Evolutionary conservation across 2,797 vertebrate genomes (phyloP).

Genomic region (Coracias cyanogaster): DNA sequence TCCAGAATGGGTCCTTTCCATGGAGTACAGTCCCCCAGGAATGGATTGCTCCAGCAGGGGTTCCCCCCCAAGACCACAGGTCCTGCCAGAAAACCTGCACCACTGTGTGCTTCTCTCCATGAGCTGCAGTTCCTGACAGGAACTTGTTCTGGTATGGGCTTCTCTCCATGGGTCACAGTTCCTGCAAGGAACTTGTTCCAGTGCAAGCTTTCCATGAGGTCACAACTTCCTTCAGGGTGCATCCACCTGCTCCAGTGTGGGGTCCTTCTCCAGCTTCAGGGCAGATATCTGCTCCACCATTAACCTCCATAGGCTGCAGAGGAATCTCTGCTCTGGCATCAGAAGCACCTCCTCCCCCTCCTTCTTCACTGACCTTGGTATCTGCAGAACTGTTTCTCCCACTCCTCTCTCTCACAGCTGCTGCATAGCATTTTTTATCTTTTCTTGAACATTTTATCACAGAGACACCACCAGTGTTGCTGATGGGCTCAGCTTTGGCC

Average conservation of each 20-base stretch:
- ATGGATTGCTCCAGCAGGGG: background rate
- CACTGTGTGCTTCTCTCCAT: background rate
- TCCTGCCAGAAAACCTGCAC: background rate
- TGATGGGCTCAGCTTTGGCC: background rate
- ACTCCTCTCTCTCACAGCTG: background rate
- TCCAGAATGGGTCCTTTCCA: background rate
- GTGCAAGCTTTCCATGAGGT: rapidly evolving
- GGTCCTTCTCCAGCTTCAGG: background rate
- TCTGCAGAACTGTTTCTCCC: background rate
- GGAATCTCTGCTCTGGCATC: rapidly evolving
- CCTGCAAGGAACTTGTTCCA: background rate
- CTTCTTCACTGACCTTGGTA: background rate
- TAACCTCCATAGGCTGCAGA: background rate
- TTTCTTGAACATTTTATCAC: background rate
- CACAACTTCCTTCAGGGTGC: background rate
- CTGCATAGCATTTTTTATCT: background rate
- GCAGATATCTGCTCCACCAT: background rate
- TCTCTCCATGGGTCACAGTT: background rate
- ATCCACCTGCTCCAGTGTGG: rapidly evolving
- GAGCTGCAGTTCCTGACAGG: background rate
- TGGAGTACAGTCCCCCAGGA: rapidly evolving
- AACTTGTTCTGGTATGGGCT: rapidly evolving
- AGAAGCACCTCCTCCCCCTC: background rate
- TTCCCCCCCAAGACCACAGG: background rate
- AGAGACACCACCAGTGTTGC: background rate